These are phyloP conservation scores for Trichopoda pennipes DNA, from an alignment of 2,888 invertebrate species.

Conservation along the genomic window DNA sequence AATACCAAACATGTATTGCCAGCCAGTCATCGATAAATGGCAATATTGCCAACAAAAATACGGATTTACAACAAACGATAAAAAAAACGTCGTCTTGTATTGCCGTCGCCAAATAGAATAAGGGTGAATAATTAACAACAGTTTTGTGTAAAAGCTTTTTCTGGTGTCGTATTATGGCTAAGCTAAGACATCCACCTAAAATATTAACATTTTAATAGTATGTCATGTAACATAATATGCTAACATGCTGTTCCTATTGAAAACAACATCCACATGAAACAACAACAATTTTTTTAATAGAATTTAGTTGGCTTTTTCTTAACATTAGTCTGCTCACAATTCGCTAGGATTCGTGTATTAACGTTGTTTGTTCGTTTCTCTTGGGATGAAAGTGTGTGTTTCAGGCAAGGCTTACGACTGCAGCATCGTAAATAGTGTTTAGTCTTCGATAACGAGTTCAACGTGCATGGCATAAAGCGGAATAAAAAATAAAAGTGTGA, in stretches of 20 bases:
- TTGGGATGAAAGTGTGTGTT: slow-evolving; percentile 42
- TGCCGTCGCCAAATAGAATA: too few species aligned
- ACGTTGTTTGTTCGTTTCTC: slow-evolving; percentile 36
- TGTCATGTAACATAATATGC: too few species aligned
- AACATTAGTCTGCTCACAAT: slow-evolving; percentile 3
- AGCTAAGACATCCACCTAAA: too few species aligned
- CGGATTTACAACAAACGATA: too few species aligned
- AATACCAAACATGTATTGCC: too few species aligned
- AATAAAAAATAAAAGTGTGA: slow-evolving; percentile 33
- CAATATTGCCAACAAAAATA: too few species aligned
- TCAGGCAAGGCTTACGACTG: slow-evolving; percentile 61
- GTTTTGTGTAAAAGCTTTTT: not conserved
- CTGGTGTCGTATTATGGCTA: too few species aligned
- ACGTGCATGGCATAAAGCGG: slow-evolving; percentile 64
- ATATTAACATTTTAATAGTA: too few species aligned
- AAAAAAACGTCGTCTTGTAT: too few species aligned
- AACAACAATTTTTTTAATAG: too few species aligned
- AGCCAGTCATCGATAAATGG: too few species aligned
- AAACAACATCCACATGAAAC: not conserved
- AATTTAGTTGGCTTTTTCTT: not conserved
- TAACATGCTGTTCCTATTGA: not conserved
- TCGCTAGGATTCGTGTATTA: slow-evolving; percentile 43
- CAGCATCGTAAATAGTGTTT: slow-evolving; percentile 63
- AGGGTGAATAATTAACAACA: too few species aligned
- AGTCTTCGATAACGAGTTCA: slow-evolving; percentile 69